These are phyloP conservation scores for Heterochromis multidens DNA, from an alignment of 2,113 vertebrate genomes.

Conservation along the genomic window DNA sequence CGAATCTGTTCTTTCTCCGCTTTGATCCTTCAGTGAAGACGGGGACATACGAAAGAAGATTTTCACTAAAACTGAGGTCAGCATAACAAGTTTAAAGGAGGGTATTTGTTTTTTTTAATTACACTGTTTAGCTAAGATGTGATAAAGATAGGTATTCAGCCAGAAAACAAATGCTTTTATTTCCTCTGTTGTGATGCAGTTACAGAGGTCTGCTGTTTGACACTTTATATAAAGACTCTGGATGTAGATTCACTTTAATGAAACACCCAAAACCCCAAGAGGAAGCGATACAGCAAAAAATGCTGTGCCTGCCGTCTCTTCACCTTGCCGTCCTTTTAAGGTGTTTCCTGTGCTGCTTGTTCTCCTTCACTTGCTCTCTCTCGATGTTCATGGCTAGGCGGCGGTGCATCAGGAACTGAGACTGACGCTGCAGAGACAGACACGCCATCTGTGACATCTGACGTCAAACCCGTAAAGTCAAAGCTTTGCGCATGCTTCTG, in stretches of 20 bases:
- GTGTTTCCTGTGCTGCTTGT: constrained; percentile 75
- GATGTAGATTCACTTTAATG: neutral
- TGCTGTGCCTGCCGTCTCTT: neutral
- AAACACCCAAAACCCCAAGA: neutral
- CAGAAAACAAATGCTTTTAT: neutral
- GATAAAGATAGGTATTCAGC: too few species aligned
- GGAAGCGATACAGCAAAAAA: neutral
- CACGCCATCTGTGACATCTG: neutral
- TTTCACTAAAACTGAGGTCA: neutral
- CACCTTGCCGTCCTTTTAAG: constrained; percentile 74
- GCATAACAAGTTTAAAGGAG: neutral
- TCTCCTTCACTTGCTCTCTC: constrained; percentile 84
- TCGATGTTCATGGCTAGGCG: constrained; percentile 85
- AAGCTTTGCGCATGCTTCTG: neutral
- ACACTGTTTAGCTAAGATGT: neutral
- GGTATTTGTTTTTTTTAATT: accelerated
- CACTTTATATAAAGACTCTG: neutral
- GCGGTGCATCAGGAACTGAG: constrained; percentile 80
- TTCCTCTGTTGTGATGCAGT: neutral
- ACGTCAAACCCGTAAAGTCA: neutral
- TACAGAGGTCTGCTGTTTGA: neutral
- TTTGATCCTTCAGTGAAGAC: constrained; percentile 78
- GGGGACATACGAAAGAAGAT: neutral
- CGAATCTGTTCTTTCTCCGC: constrained; percentile 81
- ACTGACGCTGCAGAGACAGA: constrained; percentile 75